A percentile compares a stretch with the other conserved stretches of the same genome.
phyloP scores from a whole-genome alignment of 2,888 invertebrate genomes.

The Adelognathus sp. region DNA sequence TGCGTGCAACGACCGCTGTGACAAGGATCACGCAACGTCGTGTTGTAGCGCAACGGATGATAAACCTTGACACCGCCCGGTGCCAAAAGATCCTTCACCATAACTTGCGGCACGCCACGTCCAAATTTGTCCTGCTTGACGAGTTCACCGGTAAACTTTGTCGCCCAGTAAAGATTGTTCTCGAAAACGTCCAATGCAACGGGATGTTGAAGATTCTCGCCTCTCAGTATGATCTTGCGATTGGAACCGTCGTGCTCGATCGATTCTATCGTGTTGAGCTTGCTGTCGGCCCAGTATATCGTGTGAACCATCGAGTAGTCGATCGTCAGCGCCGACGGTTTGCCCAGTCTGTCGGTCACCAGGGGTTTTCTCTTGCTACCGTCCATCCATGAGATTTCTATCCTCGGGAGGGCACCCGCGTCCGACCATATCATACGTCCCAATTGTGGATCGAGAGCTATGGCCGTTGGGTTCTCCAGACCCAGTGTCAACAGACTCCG shows the following conservation, averaged over 20 bases:
- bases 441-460: slow-evolving; percentile 93
- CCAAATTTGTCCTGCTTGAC: slow-evolving; percentile 98
- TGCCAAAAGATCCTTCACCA: slow-evolving; percentile 92
- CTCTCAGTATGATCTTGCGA: slow-evolving; percentile 87
- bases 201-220: slow-evolving; percentile 90
- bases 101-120: slow-evolving; percentile 92
- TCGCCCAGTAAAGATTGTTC: slow-evolving; percentile 96
- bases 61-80: slow-evolving; percentile 94
- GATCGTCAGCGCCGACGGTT: slow-evolving; percentile 94
- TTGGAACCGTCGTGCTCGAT: slow-evolving; percentile 92
- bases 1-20: slow-evolving; percentile 91
- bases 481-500: slow-evolving; percentile 90
- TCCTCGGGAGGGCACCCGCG: slow-evolving; percentile 94
- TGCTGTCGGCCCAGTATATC: slow-evolving; percentile 98
- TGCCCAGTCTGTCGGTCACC: slow-evolving; percentile 90
- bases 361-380: slow-evolving; percentile 93
- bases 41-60: slow-evolving; percentile 92
- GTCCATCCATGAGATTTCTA: slow-evolving; percentile 98
- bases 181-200: slow-evolving; percentile 96
- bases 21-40: slow-evolving; percentile 87
- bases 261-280: slow-evolving; percentile 94
- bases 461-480: slow-evolving; percentile 92
- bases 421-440: slow-evolving; percentile 98
- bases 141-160: slow-evolving; percentile 93
- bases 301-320: slow-evolving; percentile 95